These are phyloP conservation scores for Patella ulyssiponensis DNA, from an alignment of 2,888 invertebrate genomes.

Conservation along the genomic window DNA sequence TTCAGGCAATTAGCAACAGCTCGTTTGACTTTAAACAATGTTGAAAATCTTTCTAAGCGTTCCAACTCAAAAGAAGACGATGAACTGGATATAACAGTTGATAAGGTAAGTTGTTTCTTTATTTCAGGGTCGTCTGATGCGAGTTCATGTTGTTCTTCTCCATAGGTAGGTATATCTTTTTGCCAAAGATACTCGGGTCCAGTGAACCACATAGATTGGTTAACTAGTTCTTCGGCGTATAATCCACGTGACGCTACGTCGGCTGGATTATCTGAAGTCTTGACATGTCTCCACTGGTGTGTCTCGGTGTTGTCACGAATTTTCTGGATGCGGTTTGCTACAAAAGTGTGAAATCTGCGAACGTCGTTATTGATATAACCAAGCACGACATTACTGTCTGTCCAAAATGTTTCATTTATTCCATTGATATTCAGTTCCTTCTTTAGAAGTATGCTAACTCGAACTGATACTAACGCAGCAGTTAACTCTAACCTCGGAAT, in stretches of 20 bases:
- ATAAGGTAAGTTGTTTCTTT: too few species aligned
- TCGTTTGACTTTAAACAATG: not conserved
- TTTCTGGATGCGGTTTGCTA: slow-evolving; percentile 47
- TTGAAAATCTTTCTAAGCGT: not conserved
- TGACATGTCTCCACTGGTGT: slow-evolving; percentile 42
- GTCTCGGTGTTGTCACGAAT: slow-evolving; percentile 36
- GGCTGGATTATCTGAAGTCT: slow-evolving; percentile 42
- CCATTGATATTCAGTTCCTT: slow-evolving; percentile 31
- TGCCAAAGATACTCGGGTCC: not conserved
- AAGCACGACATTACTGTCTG: slow-evolving; percentile 42
- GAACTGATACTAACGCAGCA: slow-evolving; percentile 40
- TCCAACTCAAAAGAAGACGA: not conserved
- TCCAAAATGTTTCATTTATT: slow-evolving; percentile 38
- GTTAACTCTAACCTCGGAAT: slow-evolving; percentile 43
- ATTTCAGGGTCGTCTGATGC: not conserved
- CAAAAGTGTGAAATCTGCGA: slow-evolving; percentile 44
- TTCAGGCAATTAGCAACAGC: not conserved
- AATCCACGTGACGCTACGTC: slow-evolving; percentile 44
- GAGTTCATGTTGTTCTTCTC: not conserved
- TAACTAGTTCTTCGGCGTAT: not conserved
- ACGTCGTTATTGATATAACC: slow-evolving; percentile 46
- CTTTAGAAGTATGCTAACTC: slow-evolving; percentile 31
- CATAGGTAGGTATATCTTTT: not conserved
- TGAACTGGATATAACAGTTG: too few species aligned
- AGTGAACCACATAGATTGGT: not conserved